Conservation (phyloP, 2,113 vertebrate species). For the Grus americana region DNA sequence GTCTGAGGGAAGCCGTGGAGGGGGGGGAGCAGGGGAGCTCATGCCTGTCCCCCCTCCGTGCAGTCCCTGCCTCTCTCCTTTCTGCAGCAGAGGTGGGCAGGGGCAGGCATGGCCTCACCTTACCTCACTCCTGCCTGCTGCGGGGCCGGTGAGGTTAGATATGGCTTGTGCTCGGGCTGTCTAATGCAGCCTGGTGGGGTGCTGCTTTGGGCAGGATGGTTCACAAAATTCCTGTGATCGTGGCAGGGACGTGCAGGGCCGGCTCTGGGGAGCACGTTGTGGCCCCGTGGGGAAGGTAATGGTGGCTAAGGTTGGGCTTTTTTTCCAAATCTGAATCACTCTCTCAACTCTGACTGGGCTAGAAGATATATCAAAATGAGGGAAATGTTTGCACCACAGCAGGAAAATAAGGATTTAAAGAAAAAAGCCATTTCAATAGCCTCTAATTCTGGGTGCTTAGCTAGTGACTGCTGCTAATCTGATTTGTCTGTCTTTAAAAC, state of each 20-base stretch:
- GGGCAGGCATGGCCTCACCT: no score
- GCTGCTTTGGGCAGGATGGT: background rate
- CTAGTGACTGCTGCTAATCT: conserved; percentile 1
- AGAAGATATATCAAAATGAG: background rate
- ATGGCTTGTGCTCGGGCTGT: background rate
- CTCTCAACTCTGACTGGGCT: background rate
- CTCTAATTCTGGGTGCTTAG: background rate
- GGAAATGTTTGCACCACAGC: no score
- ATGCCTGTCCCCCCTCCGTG: background rate
- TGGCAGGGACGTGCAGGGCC: accelerated
- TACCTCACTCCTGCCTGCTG: background rate
- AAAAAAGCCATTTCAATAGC: background rate
- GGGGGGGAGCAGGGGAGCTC: background rate
- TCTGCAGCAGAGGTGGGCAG: background rate
- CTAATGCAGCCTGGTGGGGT: background rate
- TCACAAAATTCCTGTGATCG: background rate
- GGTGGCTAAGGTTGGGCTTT: background rate
- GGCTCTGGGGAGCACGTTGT: background rate
- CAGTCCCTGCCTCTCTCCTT: background rate
- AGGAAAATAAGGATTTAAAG: background rate
- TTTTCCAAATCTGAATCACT: background rate
- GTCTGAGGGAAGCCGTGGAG: background rate
- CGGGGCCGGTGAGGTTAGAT: background rate
- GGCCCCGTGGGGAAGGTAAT: background rate
- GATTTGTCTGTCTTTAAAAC: conserved; percentile 5